phyloP scores from a whole-genome alignment of 1,140 invertebrate species.

The Drosophila sechellia region DNA sequence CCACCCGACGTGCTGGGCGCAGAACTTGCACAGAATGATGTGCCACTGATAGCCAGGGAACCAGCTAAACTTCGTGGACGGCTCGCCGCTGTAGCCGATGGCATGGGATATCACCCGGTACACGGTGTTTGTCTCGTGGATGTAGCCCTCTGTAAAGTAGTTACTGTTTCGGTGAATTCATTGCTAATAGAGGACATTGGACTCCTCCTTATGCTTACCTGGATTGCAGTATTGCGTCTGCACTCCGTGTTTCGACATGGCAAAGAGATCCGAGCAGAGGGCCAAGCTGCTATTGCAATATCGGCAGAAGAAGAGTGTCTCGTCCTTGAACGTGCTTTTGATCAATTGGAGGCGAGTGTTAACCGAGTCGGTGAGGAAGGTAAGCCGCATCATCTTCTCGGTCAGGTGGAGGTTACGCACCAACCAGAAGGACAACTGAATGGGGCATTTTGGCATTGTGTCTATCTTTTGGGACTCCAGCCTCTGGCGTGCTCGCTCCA shows the following conservation, averaged over 20 bases:
- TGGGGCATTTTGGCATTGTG: slow-evolving; percentile 87
- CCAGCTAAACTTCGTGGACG: slow-evolving; percentile 92
- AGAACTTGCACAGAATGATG: slow-evolving; percentile 89
- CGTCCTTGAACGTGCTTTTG: slow-evolving; percentile 86
- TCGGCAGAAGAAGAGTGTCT: slow-evolving; percentile 88
- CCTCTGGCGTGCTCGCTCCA: slow-evolving; percentile 80
- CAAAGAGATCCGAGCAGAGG: slow-evolving; percentile 90
- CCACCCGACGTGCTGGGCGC: slow-evolving; percentile 91
- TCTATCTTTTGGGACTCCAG: slow-evolving; percentile 80
- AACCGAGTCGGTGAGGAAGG: slow-evolving; percentile 88
- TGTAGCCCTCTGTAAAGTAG: slow-evolving; percentile 86
- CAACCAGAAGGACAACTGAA: slow-evolving; percentile 90
- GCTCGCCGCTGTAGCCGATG: slow-evolving; percentile 85
- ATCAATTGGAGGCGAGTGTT: slow-evolving; percentile 88
- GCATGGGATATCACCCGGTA: slow-evolving; percentile 86
- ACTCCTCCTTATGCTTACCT: slow-evolving; percentile 56
- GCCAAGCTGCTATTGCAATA: slow-evolving; percentile 88
- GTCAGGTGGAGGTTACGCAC: slow-evolving; percentile 86
- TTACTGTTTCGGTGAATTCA: not conserved
- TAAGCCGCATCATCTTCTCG: slow-evolving; percentile 87
- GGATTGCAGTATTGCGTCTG: slow-evolving; percentile 93
- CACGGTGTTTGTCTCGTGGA: slow-evolving; percentile 93
- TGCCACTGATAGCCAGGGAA: slow-evolving; percentile 95
- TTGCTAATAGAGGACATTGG: not conserved
- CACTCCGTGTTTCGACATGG: slow-evolving; percentile 92